These are phyloP conservation scores for Calameuta filiformis DNA, from an alignment of 2,888 invertebrate genomes.

Conservation along the genomic window DNA sequence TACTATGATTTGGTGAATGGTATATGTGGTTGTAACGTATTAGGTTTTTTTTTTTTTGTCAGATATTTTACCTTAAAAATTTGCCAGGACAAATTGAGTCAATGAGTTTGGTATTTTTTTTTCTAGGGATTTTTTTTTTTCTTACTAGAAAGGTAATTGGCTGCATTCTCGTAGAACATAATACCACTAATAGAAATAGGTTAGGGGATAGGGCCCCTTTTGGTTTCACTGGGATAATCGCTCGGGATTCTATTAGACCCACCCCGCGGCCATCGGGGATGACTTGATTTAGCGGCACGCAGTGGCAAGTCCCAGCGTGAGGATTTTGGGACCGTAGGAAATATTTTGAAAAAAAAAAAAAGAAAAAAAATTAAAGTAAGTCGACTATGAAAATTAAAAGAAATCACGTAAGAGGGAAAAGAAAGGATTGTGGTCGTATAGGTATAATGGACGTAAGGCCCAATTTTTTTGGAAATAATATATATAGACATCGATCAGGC, in stretches of 20 bases:
- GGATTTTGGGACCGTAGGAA: too few species aligned
- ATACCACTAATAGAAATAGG: slow-evolving; percentile 43
- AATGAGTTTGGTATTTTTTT: neutral
- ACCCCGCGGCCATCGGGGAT: slow-evolving; percentile 19
- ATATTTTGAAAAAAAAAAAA: slow-evolving; percentile 14
- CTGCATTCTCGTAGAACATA: slow-evolving; percentile 29
- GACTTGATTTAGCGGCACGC: slow-evolving; percentile 44
- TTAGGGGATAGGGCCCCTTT: slow-evolving; percentile 24
- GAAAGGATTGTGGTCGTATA: neutral
- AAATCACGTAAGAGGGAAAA: neutral
- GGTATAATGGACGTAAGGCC: too few species aligned
- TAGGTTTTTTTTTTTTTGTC: too few species aligned
- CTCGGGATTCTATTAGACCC: slow-evolving; percentile 53
- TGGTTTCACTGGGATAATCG: slow-evolving; percentile 45
- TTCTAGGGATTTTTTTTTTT: neutral
- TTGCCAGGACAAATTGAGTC: too few species aligned
- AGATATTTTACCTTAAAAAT: too few species aligned
- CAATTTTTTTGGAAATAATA: neutral
- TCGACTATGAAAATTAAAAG: too few species aligned
- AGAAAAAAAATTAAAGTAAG: neutral
- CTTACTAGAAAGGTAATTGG: slow-evolving; percentile 25
- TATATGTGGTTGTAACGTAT: too few species aligned
- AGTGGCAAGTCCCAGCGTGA: slow-evolving; percentile 32
- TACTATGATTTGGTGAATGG: too few species aligned
- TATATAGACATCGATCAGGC: neutral